Conservation (phyloP, 2,113 vertebrate species). For the Pomatostomus ruficeps region DNA sequence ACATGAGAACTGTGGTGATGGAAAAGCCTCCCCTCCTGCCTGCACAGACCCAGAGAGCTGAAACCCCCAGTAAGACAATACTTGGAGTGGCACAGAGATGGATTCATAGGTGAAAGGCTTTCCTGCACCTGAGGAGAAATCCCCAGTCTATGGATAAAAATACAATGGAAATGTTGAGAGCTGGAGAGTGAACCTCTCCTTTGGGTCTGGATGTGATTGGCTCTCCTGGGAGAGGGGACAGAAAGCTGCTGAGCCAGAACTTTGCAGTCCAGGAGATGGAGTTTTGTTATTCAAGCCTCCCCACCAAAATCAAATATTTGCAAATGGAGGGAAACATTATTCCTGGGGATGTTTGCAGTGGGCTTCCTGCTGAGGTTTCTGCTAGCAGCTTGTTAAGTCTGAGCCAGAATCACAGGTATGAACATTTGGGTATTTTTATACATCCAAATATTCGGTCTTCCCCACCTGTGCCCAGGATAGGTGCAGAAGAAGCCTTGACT, state of each 20-base stretch:
- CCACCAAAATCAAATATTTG: slow-evolving; percentile 1
- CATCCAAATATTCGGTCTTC: background rate
- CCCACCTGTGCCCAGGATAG: background rate
- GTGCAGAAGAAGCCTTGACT: background rate
- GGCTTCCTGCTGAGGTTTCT: background rate
- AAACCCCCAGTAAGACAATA: background rate
- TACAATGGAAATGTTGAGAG: background rate
- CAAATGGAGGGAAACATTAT: background rate
- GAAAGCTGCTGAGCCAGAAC: background rate
- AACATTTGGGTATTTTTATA: background rate
- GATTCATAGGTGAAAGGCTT: background rate
- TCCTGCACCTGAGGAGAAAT: background rate
- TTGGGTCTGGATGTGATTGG: background rate
- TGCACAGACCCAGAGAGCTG: background rate
- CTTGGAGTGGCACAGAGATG: background rate
- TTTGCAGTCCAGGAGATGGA: background rate
- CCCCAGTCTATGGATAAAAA: background rate
- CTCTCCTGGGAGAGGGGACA: background rate
- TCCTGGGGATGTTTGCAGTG: background rate
- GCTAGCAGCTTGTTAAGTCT: background rate
- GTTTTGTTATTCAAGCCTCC: background rate
- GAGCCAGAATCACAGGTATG: background rate
- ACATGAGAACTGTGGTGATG: background rate
- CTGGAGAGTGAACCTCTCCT: background rate
- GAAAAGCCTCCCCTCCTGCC: background rate